Conservation (phyloP, 2,888 invertebrate genomes). For the Drosophila algonquin region DNA sequence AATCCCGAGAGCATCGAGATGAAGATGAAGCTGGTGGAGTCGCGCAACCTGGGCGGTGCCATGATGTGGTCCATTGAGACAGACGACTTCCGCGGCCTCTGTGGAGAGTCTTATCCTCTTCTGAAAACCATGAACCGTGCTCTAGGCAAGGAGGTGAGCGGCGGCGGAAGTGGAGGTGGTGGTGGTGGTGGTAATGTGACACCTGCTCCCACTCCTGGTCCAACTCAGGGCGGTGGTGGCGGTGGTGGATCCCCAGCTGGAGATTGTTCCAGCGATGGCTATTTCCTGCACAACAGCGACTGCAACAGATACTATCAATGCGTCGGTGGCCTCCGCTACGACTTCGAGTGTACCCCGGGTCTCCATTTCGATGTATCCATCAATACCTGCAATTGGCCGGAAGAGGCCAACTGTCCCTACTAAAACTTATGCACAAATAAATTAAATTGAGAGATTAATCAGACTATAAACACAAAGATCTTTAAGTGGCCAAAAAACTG, state of each 20-base stretch:
- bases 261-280: constrained; percentile 78
- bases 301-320: constrained; percentile 90
- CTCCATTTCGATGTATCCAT: constrained; percentile 41
- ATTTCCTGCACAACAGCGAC: constrained; percentile 86
- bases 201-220: constrained; percentile 18
- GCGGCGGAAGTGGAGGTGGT: constrained; percentile 1
- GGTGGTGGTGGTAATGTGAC: constrained; percentile 32
- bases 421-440: constrained; percentile 2
- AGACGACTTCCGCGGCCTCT: constrained; percentile 95
- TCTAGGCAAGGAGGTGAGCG: constrained; percentile 39
- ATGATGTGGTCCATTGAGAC: constrained; percentile 91
- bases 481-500: neutral
- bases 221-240: constrained; percentile 5
- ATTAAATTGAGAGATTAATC: neutral
- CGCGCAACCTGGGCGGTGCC: constrained; percentile 91
- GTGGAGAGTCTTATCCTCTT: constrained; percentile 85
- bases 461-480: neutral
- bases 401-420: constrained; percentile 35
- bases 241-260: constrained; percentile 15
- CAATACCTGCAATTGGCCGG: constrained; percentile 31
- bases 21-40: constrained; percentile 92
- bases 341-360: constrained; percentile 85
- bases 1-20: constrained; percentile 91
- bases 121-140: constrained; percentile 65
- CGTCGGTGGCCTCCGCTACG: constrained; percentile 84